Conservation (phyloP, 2,113 vertebrate genomes). For the Platysternon megacephalum region DNA sequence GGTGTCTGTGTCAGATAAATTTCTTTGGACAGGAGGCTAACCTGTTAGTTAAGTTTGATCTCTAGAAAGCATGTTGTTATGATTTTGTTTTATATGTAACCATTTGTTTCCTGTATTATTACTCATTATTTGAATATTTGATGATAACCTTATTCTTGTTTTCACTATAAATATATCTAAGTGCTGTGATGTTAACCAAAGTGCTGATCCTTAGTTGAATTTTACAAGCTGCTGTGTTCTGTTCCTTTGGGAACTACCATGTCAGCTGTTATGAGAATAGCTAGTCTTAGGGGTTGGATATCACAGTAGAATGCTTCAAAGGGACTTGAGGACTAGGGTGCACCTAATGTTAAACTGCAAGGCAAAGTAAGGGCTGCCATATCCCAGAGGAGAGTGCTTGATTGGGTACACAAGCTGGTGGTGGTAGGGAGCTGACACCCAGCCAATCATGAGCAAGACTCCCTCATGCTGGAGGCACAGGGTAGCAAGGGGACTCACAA, state of each 20-base stretch:
- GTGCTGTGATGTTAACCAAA: background rate
- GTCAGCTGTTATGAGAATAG: too few relatives aligned
- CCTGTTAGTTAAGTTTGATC: background rate
- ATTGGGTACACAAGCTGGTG: background rate
- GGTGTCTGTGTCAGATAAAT: background rate
- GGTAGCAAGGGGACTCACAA: background rate
- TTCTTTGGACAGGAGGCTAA: background rate
- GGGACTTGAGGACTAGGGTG: background rate
- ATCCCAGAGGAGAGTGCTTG: background rate
- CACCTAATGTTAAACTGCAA: background rate
- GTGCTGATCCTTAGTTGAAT: background rate
- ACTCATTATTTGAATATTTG: background rate
- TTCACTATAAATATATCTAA: too few relatives aligned
- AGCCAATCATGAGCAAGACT: background rate
- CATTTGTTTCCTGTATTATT: too few relatives aligned
- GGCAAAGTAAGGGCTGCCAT: background rate
- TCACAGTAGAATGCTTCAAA: background rate
- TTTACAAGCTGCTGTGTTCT: background rate
- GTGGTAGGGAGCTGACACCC: background rate
- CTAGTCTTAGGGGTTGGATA: background rate
- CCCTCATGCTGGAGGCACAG: background rate
- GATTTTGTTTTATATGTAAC: background rate
- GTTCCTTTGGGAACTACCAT: background rate
- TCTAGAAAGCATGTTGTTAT: background rate
- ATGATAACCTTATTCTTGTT: too few relatives aligned